Evolutionary conservation across 2,888 invertebrate genomes (phyloP).

Genomic region (Patella depressa): DNA sequence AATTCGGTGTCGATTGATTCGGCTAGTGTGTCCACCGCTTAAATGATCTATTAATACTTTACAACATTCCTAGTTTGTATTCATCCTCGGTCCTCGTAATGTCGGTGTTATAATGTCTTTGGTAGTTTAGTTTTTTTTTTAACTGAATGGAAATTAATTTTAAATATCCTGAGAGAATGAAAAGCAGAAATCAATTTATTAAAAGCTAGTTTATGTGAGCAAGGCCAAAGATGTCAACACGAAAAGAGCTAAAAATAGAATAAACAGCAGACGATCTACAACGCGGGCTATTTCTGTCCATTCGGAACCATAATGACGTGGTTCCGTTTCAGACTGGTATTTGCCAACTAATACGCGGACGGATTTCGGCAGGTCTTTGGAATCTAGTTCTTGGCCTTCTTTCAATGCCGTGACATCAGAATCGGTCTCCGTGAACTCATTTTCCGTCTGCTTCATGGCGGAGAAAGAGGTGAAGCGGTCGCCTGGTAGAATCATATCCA

Average conservation of each 20-base stretch:
- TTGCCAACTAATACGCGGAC: constrained; percentile 22
- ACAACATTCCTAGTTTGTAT: too few relatives aligned
- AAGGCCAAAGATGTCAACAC: constrained; percentile 24
- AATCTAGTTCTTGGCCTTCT: constrained; percentile 19
- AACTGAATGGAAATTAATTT: too few relatives aligned
- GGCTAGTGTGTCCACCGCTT: too few relatives aligned
- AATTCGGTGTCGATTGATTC: too few relatives aligned
- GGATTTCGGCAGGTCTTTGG: constrained; percentile 26
- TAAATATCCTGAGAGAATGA: too few relatives aligned
- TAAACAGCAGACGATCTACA: constrained; percentile 27
- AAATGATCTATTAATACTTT: too few relatives aligned
- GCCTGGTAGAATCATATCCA: constrained; percentile 22
- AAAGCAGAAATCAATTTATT: too few relatives aligned
- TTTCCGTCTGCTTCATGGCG: constrained; percentile 22
- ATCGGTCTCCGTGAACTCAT: constrained; percentile 24
- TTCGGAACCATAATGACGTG: constrained; percentile 15
- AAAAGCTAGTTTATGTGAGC: constrained; percentile 6
- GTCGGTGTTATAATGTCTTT: too few relatives aligned
- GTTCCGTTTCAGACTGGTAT: constrained; percentile 18
- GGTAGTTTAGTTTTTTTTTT: too few relatives aligned
- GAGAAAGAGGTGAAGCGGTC: constrained; percentile 20
- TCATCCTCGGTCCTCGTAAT: too few relatives aligned
- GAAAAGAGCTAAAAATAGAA: constrained; percentile 27
- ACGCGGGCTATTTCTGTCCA: constrained; percentile 31
- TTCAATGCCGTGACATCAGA: constrained; percentile 31